phyloP scores from a whole-genome alignment of 1,140 invertebrate genomes.

The Euborellia annulipes region DNA sequence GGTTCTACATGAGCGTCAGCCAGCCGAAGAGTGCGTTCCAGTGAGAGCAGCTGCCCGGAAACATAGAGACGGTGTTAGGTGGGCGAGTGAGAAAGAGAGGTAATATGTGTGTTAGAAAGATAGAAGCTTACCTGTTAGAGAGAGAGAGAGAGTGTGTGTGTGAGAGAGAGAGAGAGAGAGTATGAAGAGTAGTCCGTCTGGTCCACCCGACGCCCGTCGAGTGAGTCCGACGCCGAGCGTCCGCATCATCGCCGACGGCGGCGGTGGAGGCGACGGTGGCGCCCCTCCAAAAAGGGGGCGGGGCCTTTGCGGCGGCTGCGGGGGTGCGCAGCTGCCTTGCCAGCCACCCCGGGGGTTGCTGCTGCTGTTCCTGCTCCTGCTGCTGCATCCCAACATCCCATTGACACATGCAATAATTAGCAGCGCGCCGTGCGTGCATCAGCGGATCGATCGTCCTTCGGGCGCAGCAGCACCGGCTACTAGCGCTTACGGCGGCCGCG shows the following conservation, averaged over 20 bases:
- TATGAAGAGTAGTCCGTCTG: background rate
- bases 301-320: background rate
- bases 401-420: background rate
- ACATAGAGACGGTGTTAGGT: too few species aligned
- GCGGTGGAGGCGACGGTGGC: background rate
- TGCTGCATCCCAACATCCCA: background rate
- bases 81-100: too few species aligned
- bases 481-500: background rate
- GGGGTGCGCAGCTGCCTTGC: background rate
- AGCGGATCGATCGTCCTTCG: background rate
- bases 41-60: background rate
- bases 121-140: too few species aligned
- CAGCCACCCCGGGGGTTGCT: background rate
- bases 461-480: too few species aligned
- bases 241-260: background rate
- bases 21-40: too few species aligned
- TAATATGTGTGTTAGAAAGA: too few species aligned
- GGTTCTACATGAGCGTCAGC: constrained; percentile 42
- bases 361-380: background rate
- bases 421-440: background rate
- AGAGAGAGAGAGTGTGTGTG: too few species aligned
- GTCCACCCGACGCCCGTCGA: background rate
- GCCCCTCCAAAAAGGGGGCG: background rate
- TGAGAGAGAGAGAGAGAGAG: too few species aligned
- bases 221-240: background rate